Conservation (phyloP, 1,140 invertebrate genomes). For the Teleogryllus occipitalis region DNA sequence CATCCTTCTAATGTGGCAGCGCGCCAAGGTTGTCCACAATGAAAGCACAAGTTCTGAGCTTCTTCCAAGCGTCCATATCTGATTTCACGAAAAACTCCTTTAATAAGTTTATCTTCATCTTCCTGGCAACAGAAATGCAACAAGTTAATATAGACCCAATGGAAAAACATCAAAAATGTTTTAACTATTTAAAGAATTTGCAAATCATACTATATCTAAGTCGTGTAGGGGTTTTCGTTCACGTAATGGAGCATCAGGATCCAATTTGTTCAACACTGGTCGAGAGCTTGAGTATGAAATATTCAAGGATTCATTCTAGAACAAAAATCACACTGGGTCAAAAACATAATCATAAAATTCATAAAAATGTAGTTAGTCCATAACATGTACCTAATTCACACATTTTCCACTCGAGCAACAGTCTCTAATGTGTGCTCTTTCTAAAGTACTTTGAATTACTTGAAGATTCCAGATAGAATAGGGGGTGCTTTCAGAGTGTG, state of each 20-base stretch:
- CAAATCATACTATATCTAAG: conserved; percentile 56
- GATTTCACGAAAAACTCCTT: conserved; percentile 64
- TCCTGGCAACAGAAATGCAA: conserved; percentile 37
- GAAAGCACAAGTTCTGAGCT: conserved; percentile 73
- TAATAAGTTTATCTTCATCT: conserved; percentile 71
- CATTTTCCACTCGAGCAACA: background rate
- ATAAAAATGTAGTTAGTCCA: conserved; percentile 10
- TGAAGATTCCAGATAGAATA: too few species aligned
- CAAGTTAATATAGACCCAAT: background rate
- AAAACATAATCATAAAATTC: background rate
- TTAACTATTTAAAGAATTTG: background rate
- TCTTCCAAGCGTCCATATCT: conserved; percentile 76
- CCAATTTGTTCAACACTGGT: conserved; percentile 63
- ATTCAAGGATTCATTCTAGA: conserved; percentile 14
- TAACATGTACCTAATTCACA: background rate
- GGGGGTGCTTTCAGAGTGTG: too few species aligned
- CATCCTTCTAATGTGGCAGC: conserved; percentile 85
- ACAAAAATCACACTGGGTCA: background rate
- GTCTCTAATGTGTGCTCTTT: background rate
- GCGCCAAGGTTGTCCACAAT: conserved; percentile 81
- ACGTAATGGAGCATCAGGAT: conserved; percentile 86
- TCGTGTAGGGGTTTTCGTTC: conserved; percentile 75
- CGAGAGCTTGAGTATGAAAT: conserved; percentile 47
- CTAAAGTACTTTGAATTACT: too few species aligned
- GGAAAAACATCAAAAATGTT: conserved; percentile 9